Conservation (phyloP, 2,113 vertebrate genomes). For the Xyliphius kryptos region DNA sequence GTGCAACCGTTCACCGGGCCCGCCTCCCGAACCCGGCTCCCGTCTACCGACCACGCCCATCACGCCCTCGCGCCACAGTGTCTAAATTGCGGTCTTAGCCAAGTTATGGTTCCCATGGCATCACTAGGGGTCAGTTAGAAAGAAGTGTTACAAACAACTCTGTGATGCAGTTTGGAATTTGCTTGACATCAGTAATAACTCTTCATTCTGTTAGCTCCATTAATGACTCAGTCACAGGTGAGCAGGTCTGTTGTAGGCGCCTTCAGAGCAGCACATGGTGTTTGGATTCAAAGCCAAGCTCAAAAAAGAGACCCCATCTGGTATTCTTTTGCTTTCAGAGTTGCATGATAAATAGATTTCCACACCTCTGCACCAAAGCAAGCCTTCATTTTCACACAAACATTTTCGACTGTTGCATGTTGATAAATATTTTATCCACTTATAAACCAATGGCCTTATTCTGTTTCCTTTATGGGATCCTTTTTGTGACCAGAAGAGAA, state of each 20-base stretch:
- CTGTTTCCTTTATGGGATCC: background rate
- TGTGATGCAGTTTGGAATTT: background rate
- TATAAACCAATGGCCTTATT: background rate
- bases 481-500: background rate
- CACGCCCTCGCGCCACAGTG: no score
- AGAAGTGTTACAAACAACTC: no score
- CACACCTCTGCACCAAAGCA: conserved; percentile 1
- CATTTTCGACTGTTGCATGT: background rate
- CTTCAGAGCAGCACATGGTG: background rate
- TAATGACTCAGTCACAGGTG: conserved; percentile 29
- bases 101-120: no score
- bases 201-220: background rate
- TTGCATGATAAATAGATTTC: background rate
- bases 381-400: background rate
- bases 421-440: background rate
- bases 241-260: conserved; percentile 23
- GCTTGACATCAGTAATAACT: background rate
- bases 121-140: no score
- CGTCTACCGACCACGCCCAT: no score
- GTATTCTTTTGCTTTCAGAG: background rate
- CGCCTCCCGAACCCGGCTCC: no score
- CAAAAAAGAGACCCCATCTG: conserved; percentile 18
- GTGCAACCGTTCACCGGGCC: no score
- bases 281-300: conserved; percentile 5
- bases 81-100: no score